A percentile compares a stretch with the other conserved stretches of the same genome.
Conservation (phyloP, 2,797 vertebrate species). For the Lepilemur septentrionalis region DNA sequence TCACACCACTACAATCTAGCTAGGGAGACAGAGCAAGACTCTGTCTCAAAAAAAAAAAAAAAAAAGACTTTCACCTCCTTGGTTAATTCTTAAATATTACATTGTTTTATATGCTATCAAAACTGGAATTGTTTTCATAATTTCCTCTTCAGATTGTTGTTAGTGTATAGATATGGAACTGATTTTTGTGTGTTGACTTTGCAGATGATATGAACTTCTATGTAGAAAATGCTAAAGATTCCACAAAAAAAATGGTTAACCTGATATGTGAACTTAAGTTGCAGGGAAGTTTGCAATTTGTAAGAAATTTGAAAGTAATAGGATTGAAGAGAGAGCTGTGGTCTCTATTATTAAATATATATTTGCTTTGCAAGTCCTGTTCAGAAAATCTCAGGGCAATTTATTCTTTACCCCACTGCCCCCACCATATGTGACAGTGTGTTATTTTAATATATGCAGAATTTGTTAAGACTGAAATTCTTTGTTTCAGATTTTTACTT, state of each 20-base stretch:
- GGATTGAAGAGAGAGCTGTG: not conserved
- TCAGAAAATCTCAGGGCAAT: not conserved
- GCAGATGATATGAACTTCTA: not conserved
- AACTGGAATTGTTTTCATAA: not conserved
- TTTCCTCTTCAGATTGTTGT: not conserved
- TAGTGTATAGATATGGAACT: not conserved
- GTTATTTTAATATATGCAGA: constrained; percentile 37
- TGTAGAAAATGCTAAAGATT: not conserved
- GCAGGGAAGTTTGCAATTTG: not conserved
- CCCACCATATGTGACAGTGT: not conserved
- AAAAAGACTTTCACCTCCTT: not conserved
- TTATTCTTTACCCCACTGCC: not conserved
- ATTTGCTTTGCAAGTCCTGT: not conserved
- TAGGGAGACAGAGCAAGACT: not conserved
- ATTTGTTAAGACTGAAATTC: not conserved
- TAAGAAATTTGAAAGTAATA: not conserved
- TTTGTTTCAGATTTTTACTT: not conserved
- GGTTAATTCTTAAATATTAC: not conserved
- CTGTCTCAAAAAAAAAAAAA: not conserved
- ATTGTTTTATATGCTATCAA: not conserved
- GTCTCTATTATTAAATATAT: not conserved
- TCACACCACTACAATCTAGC: not conserved
- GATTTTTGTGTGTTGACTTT: not conserved
- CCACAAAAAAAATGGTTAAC: not conserved
- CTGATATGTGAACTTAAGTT: not conserved